Percentiles rank a stretch among this genome's conserved stretches.
These are phyloP conservation scores for Barbus barbus DNA, from an alignment of 2,113 vertebrate genomes.

Conservation along the genomic window DNA sequence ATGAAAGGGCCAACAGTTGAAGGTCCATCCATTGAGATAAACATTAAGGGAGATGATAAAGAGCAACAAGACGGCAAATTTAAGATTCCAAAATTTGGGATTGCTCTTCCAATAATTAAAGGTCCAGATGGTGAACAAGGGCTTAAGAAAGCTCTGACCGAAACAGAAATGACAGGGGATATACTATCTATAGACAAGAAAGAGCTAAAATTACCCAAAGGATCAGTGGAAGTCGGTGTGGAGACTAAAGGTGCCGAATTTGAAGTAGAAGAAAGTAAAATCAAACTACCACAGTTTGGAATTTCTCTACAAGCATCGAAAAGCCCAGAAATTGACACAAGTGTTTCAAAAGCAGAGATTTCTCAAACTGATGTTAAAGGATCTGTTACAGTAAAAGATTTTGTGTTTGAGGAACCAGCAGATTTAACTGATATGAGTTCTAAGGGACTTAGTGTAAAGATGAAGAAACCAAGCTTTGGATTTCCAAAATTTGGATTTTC, in stretches of 20 bases:
- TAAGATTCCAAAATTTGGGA: constrained; percentile 46
- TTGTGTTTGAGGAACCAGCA: too few species aligned
- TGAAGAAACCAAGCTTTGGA: constrained; percentile 19
- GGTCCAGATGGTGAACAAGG: background rate
- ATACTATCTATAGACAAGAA: background rate
- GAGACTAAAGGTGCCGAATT: constrained; percentile 11
- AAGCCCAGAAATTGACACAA: constrained; percentile 39
- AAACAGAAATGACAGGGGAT: constrained; percentile 3
- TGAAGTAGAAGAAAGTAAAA: constrained; percentile 20
- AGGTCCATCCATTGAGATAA: background rate
- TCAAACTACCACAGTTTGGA: constrained; percentile 58
- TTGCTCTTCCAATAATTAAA: constrained; percentile 31
- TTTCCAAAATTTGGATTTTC: constrained; percentile 38
- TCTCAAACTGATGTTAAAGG: constrained; percentile 49
- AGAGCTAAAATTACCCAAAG: background rate
- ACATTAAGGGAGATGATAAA: constrained; percentile 15
- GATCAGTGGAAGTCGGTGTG: constrained; percentile 1
- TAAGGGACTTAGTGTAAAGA: constrained; percentile 35
- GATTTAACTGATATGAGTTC: background rate
- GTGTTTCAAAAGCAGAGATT: constrained; percentile 46
- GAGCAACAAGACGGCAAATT: constrained; percentile 40
- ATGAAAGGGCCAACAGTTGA: background rate
- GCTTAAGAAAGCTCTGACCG: background rate
- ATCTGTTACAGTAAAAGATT: background rate
- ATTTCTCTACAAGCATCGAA: constrained; percentile 59